Percentiles rank a stretch among this genome's conserved stretches.
Evolutionary conservation across 2,888 invertebrate genomes (phyloP).

Genomic region (Ernsta delagoae): DNA sequence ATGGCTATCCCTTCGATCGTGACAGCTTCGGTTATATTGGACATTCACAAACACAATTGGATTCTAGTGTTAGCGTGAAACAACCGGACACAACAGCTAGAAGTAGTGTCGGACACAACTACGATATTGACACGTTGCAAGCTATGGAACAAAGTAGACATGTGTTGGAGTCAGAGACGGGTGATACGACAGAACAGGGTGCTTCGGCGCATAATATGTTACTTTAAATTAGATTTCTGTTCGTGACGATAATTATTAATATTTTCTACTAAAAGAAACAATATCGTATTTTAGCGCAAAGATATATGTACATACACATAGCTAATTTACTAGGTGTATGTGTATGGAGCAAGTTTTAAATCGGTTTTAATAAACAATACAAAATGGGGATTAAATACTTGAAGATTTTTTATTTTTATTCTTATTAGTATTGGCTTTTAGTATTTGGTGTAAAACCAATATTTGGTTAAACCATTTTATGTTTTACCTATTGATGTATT

Average conservation of each 20-base stretch:
- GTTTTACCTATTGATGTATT: background rate
- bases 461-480: background rate
- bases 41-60: background rate
- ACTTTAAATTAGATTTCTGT: background rate
- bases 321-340: too few species aligned
- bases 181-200: conserved; percentile 2
- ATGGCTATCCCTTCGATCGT: conserved; percentile 9
- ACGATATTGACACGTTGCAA: conserved; percentile 2
- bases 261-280: background rate
- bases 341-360: too few species aligned
- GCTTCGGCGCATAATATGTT: conserved; percentile 13
- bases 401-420: background rate
- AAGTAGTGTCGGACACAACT: conserved; percentile 4
- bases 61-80: background rate
- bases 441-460: background rate
- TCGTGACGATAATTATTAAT: background rate
- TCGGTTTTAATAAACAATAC: too few species aligned
- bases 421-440: too few species aligned
- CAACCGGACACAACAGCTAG: background rate
- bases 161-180: conserved; percentile 1
- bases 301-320: too few species aligned
- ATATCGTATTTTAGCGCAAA: background rate
- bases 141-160: conserved; percentile 15
- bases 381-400: too few species aligned
- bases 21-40: conserved; percentile 16